Base-by-base conservation (phyloP, 2,797 vertebrate genomes). In the Takifugu rubripes region DNA sequence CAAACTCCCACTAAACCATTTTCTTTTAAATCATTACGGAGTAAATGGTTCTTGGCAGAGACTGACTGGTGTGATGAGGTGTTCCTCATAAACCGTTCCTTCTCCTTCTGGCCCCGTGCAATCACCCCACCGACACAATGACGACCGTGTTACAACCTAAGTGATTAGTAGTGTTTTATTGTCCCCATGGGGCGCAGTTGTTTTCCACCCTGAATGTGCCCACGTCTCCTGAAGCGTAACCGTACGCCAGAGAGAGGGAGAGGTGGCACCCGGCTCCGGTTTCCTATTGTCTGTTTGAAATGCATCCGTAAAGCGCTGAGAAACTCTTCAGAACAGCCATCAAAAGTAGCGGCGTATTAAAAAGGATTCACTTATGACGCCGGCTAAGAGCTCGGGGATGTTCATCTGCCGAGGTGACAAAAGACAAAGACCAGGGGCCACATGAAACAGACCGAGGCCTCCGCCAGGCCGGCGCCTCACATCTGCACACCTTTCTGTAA, bases 221-320 rank as follows among this genome's bases (percentile, higher is more conserved):
- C 49, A 12, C 59, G 80, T 77, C 75, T 81, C 77, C 66, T 40
- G 69, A 63, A 59, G 60, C 82, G 86, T 82, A 87, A 88, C 82
- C 61, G 57, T 82, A 87, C 65, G 79, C 85, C 71, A 57, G 21
- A 12, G 21, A 68, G 74, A 74, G 67, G 74, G 77, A 76, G 75
- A 86, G 74, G 72, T 81, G 78, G 84, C 78, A 76, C 75, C 77
- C 70, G 74, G 80, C 81, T 85, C 79, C 72, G 49, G 70, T 86
- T 85, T 85, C 86, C 78, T 73, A 84, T 84, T 86, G 85, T 84
- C 78, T 79, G 77, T 82, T 82, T 86, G 80, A 85, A 87, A 86
- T 77, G 14, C 72, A 81, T 74, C 77, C 64, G 65, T 17, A 36
- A 12, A 56, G 74, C 76, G 73, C 57, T 68, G 67, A 69, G 64